Percentiles rank a stretch among this genome's conserved stretches.
These are phyloP conservation scores for Apis florea DNA, from an alignment of 1,140 invertebrate genomes.

Conservation along the genomic window DNA sequence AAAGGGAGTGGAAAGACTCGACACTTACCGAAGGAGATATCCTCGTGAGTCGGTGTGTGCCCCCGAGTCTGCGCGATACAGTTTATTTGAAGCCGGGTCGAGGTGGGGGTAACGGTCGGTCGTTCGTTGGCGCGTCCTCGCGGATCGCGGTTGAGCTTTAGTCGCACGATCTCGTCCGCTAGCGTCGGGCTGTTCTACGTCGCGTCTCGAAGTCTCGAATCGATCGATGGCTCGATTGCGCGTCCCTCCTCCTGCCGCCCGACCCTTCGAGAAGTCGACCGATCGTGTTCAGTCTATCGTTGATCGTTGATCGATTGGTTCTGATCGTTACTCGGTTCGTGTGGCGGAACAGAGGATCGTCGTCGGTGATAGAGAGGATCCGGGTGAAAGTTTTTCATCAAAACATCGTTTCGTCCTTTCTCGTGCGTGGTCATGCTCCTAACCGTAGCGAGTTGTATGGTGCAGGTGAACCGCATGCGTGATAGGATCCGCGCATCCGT, in stretches of 20 bases:
- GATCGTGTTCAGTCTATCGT: conserved; percentile 12
- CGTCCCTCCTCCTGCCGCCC: conserved; percentile 1
- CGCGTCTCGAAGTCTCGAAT: conserved; percentile 42
- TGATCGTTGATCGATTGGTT: conserved; percentile 12
- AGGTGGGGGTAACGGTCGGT: conserved; percentile 67
- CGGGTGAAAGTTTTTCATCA: conserved; percentile 33
- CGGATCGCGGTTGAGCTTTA: conserved; percentile 70
- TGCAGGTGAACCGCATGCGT: conserved; percentile 46
- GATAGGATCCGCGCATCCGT: neutral
- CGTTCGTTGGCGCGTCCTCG: conserved; percentile 64
- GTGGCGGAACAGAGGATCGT: neutral
- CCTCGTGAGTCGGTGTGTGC: conserved; percentile 18
- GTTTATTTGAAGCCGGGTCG: conserved; percentile 66
- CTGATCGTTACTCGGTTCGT: neutral
- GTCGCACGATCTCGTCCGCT: conserved; percentile 76
- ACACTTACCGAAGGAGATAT: neutral
- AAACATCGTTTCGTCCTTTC: neutral
- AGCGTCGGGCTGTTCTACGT: conserved; percentile 70
- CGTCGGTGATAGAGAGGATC: neutral
- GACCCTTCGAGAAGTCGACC: conserved; percentile 27
- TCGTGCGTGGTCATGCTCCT: conserved; percentile 33
- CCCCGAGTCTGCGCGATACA: conserved; percentile 69
- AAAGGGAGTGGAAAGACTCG: conserved; percentile 40
- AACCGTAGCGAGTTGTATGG: conserved; percentile 17
- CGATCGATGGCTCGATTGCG: conserved; percentile 39